Evolutionary conservation across 2,888 invertebrate species (phyloP).

Genomic region (Drosophila paramelanica): DNA sequence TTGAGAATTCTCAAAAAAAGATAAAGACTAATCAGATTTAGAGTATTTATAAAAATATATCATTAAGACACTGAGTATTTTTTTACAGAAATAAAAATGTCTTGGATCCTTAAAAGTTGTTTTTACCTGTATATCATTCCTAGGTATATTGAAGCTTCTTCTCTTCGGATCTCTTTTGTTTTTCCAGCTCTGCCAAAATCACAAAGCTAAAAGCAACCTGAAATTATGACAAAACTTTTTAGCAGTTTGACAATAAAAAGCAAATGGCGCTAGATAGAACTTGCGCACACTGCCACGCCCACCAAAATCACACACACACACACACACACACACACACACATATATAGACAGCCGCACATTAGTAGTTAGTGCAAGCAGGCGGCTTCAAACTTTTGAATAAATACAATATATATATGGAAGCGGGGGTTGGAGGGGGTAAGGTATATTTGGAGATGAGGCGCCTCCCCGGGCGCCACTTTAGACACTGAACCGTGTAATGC

Average conservation of each 20-base stretch:
- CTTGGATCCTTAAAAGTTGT: too few species aligned
- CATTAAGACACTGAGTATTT: too few species aligned
- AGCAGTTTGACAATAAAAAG: conserved; percentile 79
- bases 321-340: conserved; percentile 17
- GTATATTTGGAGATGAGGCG: conserved; percentile 1
- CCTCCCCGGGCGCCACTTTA: conserved; percentile 77
- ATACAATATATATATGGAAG: conserved; percentile 65
- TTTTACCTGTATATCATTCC: background rate
- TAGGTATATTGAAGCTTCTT: conserved; percentile 17
- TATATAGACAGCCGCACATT: conserved; percentile 69
- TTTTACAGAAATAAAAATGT: background rate
- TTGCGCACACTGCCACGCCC: conserved; percentile 64
- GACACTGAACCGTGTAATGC: conserved; percentile 81
- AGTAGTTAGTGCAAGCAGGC: conserved; percentile 81
- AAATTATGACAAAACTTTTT: conserved; percentile 76
- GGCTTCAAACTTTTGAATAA: conserved; percentile 77
- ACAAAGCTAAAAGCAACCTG: conserved; percentile 44
- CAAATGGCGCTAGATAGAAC: conserved; percentile 76
- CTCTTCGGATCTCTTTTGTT: conserved; percentile 34
- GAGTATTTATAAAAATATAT: too few species aligned
- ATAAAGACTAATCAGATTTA: too few species aligned
- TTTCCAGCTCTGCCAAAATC: conserved; percentile 18
- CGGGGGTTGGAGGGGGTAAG: conserved; percentile 6
- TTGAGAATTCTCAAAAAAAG: too few species aligned
- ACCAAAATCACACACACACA: conserved; percentile 19